Evolutionary conservation across 2,113 vertebrate genomes (phyloP).

Genomic region (Dasyurus viverrinus): DNA sequence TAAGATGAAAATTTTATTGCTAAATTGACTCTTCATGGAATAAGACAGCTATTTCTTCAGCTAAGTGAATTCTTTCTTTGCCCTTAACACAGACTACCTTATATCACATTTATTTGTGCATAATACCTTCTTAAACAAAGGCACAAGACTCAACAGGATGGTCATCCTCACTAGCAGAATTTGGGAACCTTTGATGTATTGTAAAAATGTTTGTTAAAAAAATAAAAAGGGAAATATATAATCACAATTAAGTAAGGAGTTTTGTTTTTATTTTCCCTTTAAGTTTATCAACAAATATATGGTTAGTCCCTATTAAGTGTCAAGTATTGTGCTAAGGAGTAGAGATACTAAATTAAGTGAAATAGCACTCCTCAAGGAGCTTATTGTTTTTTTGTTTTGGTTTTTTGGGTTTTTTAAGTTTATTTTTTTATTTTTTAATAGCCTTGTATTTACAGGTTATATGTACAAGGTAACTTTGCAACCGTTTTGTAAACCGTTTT

Average conservation of each 20-base stretch:
- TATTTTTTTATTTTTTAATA: too few relatives aligned
- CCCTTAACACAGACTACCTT: not conserved
- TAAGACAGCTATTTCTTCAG: not conserved
- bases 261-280: not conserved
- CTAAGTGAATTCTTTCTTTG: not conserved
- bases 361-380: not conserved
- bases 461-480: too few relatives aligned
- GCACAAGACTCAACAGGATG: not conserved
- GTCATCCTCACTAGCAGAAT: slow-evolving; percentile 20
- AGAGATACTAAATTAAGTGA: not conserved
- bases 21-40: not conserved
- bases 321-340: not conserved
- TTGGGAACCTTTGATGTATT: not conserved
- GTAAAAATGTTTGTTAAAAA: slow-evolving; percentile 28
- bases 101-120: not conserved
- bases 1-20: slow-evolving; percentile 30
- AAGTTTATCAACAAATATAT: not conserved
- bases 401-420: too few relatives aligned
- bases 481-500: too few relatives aligned
- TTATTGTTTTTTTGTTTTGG: too few relatives aligned
- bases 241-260: not conserved
- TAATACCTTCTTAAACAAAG: not conserved
- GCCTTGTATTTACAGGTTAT: too few relatives aligned
- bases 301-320: not conserved
- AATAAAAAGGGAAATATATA: slow-evolving; percentile 19